Percentiles rank a stretch among this genome's conserved stretches.
These are phyloP conservation scores for Elegia similella DNA, from an alignment of 2,888 invertebrate genomes.

Conservation along the genomic window DNA sequence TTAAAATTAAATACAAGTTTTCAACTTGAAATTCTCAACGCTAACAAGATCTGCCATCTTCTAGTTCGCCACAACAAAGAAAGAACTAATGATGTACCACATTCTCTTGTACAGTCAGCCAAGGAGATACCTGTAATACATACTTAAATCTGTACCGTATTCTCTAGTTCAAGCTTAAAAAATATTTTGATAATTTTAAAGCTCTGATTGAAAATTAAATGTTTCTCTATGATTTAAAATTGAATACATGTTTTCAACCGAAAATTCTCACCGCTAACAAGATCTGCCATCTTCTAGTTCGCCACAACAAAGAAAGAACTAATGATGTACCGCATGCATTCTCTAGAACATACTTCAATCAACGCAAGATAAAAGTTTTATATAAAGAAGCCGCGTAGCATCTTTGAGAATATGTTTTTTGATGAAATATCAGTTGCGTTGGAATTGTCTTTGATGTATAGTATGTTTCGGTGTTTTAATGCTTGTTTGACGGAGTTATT, in stretches of 20 bases:
- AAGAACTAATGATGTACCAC: slow-evolving; percentile 13
- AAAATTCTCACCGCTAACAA: slow-evolving; percentile 1
- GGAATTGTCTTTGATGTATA: neutral
- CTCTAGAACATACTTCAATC: slow-evolving; percentile 3
- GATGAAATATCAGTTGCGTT: neutral
- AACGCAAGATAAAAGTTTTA: neutral
- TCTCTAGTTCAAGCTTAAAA: neutral
- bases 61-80: slow-evolving; percentile 7
- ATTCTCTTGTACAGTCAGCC: neutral
- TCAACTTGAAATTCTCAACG: neutral
- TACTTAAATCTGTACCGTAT: slow-evolving; percentile 4
- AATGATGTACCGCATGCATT: slow-evolving; percentile 8
- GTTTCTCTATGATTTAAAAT: no score
- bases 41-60: slow-evolving; percentile 12
- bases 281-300: no score
- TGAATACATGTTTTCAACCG: no score
- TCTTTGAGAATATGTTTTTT: neutral
- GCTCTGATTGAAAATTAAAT: no score
- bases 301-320: slow-evolving; percentile 14
- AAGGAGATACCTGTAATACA: no score
- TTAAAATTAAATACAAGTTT: neutral
- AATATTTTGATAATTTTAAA: no score
- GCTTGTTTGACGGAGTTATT: no score
- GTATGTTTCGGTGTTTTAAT: no score
- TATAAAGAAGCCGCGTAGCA: neutral